These are phyloP conservation scores for Chromobotia macracanthus DNA, from an alignment of 2,797 vertebrate species.

Conservation along the genomic window DNA sequence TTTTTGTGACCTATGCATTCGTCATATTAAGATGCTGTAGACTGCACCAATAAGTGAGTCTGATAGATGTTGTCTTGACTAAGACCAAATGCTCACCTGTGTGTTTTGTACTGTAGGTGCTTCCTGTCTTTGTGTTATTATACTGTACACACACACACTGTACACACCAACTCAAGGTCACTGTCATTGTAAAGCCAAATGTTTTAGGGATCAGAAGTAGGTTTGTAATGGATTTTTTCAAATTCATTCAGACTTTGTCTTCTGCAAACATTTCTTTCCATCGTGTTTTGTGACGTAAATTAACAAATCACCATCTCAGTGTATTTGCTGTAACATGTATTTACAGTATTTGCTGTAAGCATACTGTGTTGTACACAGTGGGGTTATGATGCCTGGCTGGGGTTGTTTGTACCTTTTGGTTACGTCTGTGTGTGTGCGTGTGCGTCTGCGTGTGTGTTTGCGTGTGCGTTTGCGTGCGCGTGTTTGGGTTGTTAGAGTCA, in stretches of 20 bases:
- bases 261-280: conserved; percentile 19
- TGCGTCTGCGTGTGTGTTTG: not conserved
- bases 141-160: not conserved
- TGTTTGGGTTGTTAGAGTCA: conserved; percentile 34
- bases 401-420: conserved; percentile 48
- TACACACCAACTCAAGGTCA: conserved; percentile 34
- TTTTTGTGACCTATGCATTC: not conserved
- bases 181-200: conserved; percentile 31
- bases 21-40: not conserved
- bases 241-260: conserved; percentile 59
- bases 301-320: not conserved
- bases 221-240: conserved; percentile 53
- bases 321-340: not conserved
- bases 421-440: conserved; percentile 7
- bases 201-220: conserved; percentile 39
- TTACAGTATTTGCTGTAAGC: too few species aligned
- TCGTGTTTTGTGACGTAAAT: conserved; percentile 34
- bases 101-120: conserved; percentile 26
- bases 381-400: conserved; percentile 1
- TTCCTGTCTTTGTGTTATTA: conserved; percentile 12
- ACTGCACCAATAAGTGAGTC: too few species aligned
- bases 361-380: not conserved
- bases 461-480: not conserved
- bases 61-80: conserved; percentile 1
- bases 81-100: not conserved